Evolutionary conservation across 1,140 invertebrate species (phyloP), one percentile per base, ranked within the genome.

Genomic region (Penaeus chinensis): DNA sequence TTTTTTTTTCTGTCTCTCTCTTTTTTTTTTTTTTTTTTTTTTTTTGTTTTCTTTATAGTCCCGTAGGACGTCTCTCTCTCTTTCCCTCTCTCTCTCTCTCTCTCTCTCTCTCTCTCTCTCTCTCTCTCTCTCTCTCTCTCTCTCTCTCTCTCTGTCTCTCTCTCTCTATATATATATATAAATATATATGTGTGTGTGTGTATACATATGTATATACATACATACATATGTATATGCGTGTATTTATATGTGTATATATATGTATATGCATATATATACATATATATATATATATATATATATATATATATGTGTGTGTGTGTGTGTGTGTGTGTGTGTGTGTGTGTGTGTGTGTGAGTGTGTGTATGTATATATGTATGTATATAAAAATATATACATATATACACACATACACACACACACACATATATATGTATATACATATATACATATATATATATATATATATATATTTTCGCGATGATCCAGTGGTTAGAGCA

Each of bases 391-490:
- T 69, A 69, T 69, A 8, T 69, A 69, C 13, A 69, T 20, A 69
- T 69, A 1, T 22, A 69, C 13, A 69, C 22, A 69, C 0, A 69
- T 69, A 69, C 32, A 69, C 32, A n/a, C 22, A 69, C 13, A 69
- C 32, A 69, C 32, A 69, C 32, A 69, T 22, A n/a, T 22, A 69
- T 22, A 69, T 22, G 22, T 22, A 69, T 22, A 69, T 22, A 69
- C 20, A 69, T 22, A 69, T 22, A 69, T 22, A 69, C 32, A 69
- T 22, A 69, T 22, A 69, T 22, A 69, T 22, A 69, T 22, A 69
- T 69, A 69, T 69, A 69, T 69, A 69, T 69, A 69, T 69, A 69
- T 69, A 69, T 69, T n/a, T n/a, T n/a, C n/a, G n/a, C n/a, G n/a
- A n/a, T n/a, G n/a, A n/a, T n/a, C n/a, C n/a, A n/a, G n/a, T n/a